Percentiles rank a stretch among this genome's conserved stretches.
phyloP scores from a whole-genome alignment of 1,140 invertebrate species.

The Aphidius gifuensis region DNA sequence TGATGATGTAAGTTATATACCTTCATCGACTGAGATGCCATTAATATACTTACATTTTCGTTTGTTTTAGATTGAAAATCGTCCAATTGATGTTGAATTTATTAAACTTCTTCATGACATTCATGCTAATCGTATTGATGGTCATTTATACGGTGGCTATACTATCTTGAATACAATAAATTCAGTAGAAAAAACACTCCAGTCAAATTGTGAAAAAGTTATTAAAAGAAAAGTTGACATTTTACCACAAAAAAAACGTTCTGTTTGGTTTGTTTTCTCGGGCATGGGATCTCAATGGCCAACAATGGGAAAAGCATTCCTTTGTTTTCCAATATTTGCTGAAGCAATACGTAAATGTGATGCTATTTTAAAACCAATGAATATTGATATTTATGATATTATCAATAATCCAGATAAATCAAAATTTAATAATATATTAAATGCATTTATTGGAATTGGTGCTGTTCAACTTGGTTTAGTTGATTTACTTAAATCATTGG shows the following conservation, averaged over 20 bases:
- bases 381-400: slow-evolving; percentile 76
- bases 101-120: slow-evolving; percentile 56
- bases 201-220: too few relatives aligned
- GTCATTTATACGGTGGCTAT: slow-evolving; percentile 62
- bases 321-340: slow-evolving; percentile 64
- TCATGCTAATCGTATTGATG: slow-evolving; percentile 56
- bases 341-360: slow-evolving; percentile 67
- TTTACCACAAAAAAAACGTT: slow-evolving; percentile 61
- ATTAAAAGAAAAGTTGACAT: slow-evolving; percentile 53
- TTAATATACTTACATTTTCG: too few relatives aligned
- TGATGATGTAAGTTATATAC: too few relatives aligned
- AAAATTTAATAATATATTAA: slow-evolving; percentile 77
- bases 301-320: slow-evolving; percentile 70
- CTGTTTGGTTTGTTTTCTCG: slow-evolving; percentile 87
- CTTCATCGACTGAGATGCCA: too few relatives aligned
- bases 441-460: slow-evolving; percentile 90
- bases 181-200: slow-evolving; percentile 37
- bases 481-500: slow-evolving; percentile 64
- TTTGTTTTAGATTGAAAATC: slow-evolving; percentile 43
- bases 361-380: slow-evolving; percentile 67
- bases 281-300: slow-evolving; percentile 90
- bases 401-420: slow-evolving; percentile 71
- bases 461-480: slow-evolving; percentile 76
- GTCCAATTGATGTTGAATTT: slow-evolving; percentile 59
- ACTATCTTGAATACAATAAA: slow-evolving; percentile 50